A percentile compares a stretch with the other conserved stretches of the same genome.
Evolutionary conservation across 2,113 vertebrate genomes (phyloP).

Genomic region (Spermophilus dauricus): DNA sequence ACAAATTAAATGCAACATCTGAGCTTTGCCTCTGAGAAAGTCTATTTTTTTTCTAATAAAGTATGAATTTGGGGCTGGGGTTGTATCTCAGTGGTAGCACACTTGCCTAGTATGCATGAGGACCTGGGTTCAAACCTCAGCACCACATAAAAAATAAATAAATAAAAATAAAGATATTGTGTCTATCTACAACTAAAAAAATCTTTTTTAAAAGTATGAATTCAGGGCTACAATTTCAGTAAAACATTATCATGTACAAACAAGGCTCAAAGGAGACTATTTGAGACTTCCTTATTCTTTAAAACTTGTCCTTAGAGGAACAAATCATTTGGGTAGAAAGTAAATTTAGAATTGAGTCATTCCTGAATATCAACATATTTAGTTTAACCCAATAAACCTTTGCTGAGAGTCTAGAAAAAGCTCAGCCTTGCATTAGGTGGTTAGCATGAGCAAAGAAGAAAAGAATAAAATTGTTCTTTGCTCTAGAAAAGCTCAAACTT

Average conservation of each 20-base stretch:
- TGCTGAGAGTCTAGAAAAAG: background rate
- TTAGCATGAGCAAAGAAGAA: background rate
- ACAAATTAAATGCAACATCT: conserved; percentile 44
- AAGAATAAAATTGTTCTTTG: conserved; percentile 41
- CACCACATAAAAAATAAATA: too few relatives aligned
- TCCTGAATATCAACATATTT: conserved; percentile 53
- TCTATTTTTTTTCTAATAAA: conserved; percentile 49
- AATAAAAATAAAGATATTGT: too few relatives aligned
- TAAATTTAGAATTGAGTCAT: conserved; percentile 53
- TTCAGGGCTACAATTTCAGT: conserved; percentile 27
- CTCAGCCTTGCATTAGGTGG: background rate
- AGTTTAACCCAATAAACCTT: conserved; percentile 58
- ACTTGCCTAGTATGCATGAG: too few relatives aligned
- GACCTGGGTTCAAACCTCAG: too few relatives aligned
- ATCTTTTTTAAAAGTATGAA: background rate
- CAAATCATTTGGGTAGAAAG: conserved; percentile 57
- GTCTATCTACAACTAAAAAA: too few relatives aligned
- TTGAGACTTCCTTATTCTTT: conserved; percentile 47
- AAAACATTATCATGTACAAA: conserved; percentile 19
- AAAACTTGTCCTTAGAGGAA: conserved; percentile 58
- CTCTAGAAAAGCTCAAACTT: conserved; percentile 30
- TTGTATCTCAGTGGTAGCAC: too few relatives aligned
- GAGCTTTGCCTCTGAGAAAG: conserved; percentile 51
- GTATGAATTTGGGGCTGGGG: background rate
- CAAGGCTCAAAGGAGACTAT: conserved; percentile 28